These are phyloP conservation scores for Tipula lateralis DNA, from an alignment of 2,888 invertebrate species.

Conservation along the genomic window DNA sequence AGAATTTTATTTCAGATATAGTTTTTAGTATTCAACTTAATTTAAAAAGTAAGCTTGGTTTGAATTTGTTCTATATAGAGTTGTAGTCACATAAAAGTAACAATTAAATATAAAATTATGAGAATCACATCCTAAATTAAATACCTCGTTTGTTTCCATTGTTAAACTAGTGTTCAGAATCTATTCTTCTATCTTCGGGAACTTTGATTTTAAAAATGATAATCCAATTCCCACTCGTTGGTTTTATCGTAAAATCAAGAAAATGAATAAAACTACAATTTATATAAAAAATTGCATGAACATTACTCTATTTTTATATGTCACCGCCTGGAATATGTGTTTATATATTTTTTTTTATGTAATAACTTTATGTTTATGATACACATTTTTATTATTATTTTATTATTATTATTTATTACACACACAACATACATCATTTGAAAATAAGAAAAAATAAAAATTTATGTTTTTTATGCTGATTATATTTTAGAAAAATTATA, in stretches of 20 bases:
- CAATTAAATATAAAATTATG: too few relatives aligned
- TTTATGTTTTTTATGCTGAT: neutral
- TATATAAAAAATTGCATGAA: neutral
- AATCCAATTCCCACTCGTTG: neutral
- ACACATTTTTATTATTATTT: slow-evolving; percentile 4
- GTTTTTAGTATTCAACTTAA: too few relatives aligned
- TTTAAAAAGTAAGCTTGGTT: too few relatives aligned
- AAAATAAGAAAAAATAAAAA: neutral
- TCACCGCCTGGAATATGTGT: neutral
- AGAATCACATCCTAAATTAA: neutral
- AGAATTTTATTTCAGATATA: too few relatives aligned
- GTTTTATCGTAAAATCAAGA: neutral
- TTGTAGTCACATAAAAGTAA: too few relatives aligned
- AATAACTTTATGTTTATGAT: neutral
- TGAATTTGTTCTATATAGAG: too few relatives aligned
- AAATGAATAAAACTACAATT: neutral
- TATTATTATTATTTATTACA: neutral
- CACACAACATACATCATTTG: neutral
- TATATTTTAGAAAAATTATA: neutral
- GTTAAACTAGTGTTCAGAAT: neutral
- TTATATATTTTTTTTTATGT: neutral
- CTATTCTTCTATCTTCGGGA: neutral
- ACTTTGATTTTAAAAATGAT: neutral
- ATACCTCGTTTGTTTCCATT: neutral
- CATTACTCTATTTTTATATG: neutral